A percentile compares a stretch with the other conserved stretches of the same genome.
These are phyloP conservation scores for Rousettus madagascariensis DNA, from an alignment of 2,797 vertebrate species.

Conservation along the genomic window DNA sequence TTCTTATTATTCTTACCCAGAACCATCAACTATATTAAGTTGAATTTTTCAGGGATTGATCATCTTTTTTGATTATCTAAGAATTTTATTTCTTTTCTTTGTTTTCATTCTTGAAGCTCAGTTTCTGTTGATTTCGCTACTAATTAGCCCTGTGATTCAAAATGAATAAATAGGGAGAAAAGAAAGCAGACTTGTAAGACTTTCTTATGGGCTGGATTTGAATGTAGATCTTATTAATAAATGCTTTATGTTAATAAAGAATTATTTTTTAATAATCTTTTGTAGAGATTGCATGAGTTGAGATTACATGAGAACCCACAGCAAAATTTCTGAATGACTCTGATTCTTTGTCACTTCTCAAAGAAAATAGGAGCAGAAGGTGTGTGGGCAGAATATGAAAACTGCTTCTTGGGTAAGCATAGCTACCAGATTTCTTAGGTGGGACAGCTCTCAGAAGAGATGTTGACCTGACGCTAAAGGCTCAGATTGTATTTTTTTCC, in stretches of 20 bases:
- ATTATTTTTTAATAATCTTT: neutral
- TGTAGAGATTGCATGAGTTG: neutral
- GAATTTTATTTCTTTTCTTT: neutral
- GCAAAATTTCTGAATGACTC: neutral
- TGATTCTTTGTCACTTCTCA: neutral
- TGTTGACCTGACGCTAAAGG: neutral
- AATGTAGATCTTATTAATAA: neutral
- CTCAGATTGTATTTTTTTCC: neutral
- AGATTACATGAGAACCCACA: neutral
- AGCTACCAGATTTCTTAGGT: neutral
- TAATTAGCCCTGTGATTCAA: neutral
- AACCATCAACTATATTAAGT: neutral
- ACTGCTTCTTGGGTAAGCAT: neutral
- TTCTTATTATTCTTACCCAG: neutral
- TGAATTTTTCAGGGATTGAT: neutral
- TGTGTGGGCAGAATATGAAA: too few species aligned
- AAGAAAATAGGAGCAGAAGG: neutral
- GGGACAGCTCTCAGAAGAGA: neutral
- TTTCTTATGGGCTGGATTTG: neutral
- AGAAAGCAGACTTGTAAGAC: neutral
- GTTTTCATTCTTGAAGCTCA: neutral
- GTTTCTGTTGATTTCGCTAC: neutral
- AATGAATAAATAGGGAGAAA: neutral
- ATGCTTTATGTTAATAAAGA: neutral
- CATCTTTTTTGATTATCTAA: neutral